These are phyloP conservation scores for Pan paniscus DNA, from an alignment of 2,113 vertebrate species.

Conservation along the genomic window DNA sequence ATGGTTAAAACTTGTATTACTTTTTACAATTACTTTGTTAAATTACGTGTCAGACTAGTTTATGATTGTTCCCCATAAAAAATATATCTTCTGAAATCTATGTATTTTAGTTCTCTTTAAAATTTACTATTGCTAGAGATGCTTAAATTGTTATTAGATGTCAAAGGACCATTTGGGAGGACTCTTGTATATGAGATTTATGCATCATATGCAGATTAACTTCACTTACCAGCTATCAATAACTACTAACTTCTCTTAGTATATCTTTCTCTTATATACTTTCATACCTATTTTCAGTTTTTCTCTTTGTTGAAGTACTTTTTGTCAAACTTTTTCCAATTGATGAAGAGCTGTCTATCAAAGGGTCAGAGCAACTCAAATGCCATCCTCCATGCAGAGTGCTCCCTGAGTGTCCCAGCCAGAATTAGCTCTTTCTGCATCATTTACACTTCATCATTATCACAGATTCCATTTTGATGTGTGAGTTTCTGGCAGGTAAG, in stretches of 20 bases:
- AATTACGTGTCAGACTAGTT: not conserved
- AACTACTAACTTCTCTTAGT: not conserved
- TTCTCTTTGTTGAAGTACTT: not conserved
- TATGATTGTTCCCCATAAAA: not conserved
- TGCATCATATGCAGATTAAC: not conserved
- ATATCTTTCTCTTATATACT: not conserved
- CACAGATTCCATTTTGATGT: not conserved
- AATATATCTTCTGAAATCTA: not conserved
- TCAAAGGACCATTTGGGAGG: not conserved
- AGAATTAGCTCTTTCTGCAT: not conserved
- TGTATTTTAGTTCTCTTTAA: not conserved
- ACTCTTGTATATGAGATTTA: not conserved
- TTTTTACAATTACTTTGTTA: not conserved
- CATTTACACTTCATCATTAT: not conserved
- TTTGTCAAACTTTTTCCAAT: not conserved
- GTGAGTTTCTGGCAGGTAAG: not conserved
- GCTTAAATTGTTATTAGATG: not conserved
- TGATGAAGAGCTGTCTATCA: not conserved
- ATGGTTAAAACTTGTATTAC: not conserved
- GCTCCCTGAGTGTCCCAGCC: not conserved
- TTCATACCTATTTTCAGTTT: not conserved
- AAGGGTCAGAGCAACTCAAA: not conserved
- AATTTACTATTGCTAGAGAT: not conserved
- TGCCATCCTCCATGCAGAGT: not conserved
- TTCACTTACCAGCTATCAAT: not conserved